These are phyloP conservation scores for Ctenicera cuprea DNA, from an alignment of 2,888 invertebrate species.

Conservation along the genomic window DNA sequence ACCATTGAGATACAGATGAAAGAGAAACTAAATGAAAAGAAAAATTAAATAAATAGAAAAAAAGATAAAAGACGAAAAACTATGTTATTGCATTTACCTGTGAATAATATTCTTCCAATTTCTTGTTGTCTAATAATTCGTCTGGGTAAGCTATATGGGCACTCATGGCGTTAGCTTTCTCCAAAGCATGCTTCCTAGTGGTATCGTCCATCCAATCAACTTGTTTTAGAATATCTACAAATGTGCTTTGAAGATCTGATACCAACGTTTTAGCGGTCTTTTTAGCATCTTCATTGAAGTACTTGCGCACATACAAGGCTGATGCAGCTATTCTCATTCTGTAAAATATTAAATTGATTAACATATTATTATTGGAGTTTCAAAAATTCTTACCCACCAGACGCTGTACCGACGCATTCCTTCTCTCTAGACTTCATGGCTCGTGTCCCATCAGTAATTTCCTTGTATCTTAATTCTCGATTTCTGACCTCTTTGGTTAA, in stretches of 20 bases:
- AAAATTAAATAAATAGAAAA: too few species aligned
- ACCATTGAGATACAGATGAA: too few species aligned
- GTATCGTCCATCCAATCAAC: constrained; percentile 68
- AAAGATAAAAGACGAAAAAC: too few species aligned
- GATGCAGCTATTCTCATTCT: constrained; percentile 76
- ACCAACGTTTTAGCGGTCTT: constrained; percentile 63
- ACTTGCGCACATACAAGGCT: constrained; percentile 86
- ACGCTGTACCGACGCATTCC: constrained; percentile 34
- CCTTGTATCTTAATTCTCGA: constrained; percentile 36
- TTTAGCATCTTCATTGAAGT: constrained; percentile 77
- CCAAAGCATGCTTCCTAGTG: constrained; percentile 64
- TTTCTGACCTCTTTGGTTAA: constrained; percentile 42
- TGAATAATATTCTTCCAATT: constrained; percentile 80
- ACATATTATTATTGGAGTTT: too few species aligned
- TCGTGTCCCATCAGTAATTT: constrained; percentile 35
- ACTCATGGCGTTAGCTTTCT: constrained; percentile 78
- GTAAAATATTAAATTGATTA: background rate
- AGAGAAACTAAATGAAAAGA: too few species aligned
- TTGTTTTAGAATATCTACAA: constrained; percentile 62
- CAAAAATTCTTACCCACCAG: background rate
- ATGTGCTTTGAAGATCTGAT: constrained; percentile 65
- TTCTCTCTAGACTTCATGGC: constrained; percentile 41
- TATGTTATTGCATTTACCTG: constrained; percentile 70
- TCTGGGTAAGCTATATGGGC: constrained; percentile 70
- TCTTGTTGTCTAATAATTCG: constrained; percentile 78